Evolutionary conservation across 2,888 invertebrate species (phyloP).

Genomic region (Amphipoea oculea): DNA sequence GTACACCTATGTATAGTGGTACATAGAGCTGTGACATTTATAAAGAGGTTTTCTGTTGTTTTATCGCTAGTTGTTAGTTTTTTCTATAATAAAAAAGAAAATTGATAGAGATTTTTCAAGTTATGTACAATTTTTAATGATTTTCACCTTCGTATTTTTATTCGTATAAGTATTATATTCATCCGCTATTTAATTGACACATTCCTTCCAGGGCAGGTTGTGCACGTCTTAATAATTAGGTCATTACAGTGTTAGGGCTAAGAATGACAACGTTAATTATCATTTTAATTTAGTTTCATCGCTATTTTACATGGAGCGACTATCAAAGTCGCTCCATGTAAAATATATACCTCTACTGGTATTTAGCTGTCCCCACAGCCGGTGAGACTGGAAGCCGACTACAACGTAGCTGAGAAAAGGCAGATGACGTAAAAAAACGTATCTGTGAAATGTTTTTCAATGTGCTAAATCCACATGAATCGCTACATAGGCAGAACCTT

Average conservation of each 20-base stretch:
- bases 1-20: slow-evolving; percentile 16
- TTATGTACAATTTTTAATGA: background rate
- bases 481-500: background rate
- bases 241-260: background rate
- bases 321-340: background rate
- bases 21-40: slow-evolving; percentile 14
- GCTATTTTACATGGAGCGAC: no score
- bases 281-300: background rate
- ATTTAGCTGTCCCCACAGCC: no score
- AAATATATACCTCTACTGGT: background rate
- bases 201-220: background rate
- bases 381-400: background rate
- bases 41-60: background rate
- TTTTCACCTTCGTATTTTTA: background rate
- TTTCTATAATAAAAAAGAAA: no score
- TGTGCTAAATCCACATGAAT: background rate
- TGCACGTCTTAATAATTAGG: background rate
- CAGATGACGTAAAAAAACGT: background rate
- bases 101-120: background rate
- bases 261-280: background rate
- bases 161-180: background rate
- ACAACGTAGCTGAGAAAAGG: background rate
- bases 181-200: background rate
- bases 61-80: background rate
- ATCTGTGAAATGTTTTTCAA: background rate